phyloP scores from a whole-genome alignment of 2,113 vertebrate genomes.

The sheep (Ovis aries) region ARS-UI_Ramb_v3.0 NC_056076.1:42530501-42531000 shows the following conservation, averaged over 20 bases:
- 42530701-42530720: background rate
- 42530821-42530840: background rate
- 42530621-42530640: background rate
- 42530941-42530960: background rate
- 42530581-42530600: background rate
- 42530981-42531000: background rate
- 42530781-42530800: background rate
- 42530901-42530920: background rate
- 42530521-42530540: background rate
- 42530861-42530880: background rate
- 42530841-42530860: background rate
- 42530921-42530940: background rate
- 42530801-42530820: background rate
- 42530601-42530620: background rate
- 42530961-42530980: background rate
- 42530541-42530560: background rate
- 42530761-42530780: background rate
- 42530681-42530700: background rate
- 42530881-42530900: background rate
- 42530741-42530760: background rate
- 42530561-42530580: background rate
- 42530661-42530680: background rate
- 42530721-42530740: background rate
- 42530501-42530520: background rate
- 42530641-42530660: background rate